phyloP scores from a whole-genome alignment of 2,113 vertebrate species.

The Laticauda colubrina region DNA sequence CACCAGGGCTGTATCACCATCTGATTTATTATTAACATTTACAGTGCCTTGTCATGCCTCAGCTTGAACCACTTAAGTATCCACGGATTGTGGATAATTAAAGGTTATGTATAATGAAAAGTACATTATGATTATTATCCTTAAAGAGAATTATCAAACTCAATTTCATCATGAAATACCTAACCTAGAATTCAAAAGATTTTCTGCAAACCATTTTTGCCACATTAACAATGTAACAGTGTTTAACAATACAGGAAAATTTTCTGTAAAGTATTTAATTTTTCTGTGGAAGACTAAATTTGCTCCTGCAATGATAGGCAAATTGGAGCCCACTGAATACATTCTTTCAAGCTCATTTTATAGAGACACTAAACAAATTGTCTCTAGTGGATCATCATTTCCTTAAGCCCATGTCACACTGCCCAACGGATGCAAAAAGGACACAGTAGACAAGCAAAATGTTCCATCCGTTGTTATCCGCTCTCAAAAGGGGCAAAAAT shows the following conservation, averaged over 20 bases:
- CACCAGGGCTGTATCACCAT: neutral
- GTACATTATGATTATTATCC: neutral
- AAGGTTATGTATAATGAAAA: neutral
- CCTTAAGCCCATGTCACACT: too few relatives aligned
- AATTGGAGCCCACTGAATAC: neutral
- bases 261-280: neutral
- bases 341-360: neutral
- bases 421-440: too few relatives aligned
- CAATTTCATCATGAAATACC: neutral
- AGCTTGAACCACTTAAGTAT: neutral
- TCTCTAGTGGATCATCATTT: neutral
- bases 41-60: neutral
- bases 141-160: neutral
- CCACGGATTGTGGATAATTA: neutral
- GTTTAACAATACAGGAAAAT: neutral
- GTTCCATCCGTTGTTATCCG: too few relatives aligned
- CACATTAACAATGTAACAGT: neutral
- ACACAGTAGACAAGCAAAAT: too few relatives aligned
- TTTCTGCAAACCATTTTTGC: neutral
- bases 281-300: neutral
- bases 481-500: too few relatives aligned
- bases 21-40: neutral
- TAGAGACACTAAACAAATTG: neutral
- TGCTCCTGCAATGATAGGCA: neutral
- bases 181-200: neutral